Evolutionary conservation across 2,888 invertebrate genomes (phyloP).

Genomic region (Pecten maximus): DNA sequence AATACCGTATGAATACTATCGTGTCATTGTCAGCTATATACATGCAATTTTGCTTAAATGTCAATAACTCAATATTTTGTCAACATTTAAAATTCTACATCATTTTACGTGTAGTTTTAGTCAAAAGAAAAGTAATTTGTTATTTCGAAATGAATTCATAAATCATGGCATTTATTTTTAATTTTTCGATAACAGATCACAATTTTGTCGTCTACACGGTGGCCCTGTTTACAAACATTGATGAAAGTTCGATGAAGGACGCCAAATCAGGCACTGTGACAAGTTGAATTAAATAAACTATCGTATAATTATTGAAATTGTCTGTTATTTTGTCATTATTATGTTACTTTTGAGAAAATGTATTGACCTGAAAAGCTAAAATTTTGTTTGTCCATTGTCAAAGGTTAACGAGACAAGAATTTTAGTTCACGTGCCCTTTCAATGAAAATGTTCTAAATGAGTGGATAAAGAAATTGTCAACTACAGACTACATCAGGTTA

Average conservation of each 20-base stretch:
- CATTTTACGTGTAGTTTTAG: too few species aligned
- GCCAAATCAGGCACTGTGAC: background rate
- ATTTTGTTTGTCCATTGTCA: background rate
- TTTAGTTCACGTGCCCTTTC: background rate
- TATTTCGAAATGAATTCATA: background rate
- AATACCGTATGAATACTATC: too few species aligned
- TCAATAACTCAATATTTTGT: too few species aligned
- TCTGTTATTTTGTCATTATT: slow-evolving; percentile 17
- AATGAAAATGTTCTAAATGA: background rate
- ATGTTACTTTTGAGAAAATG: background rate
- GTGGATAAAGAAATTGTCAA: too few species aligned
- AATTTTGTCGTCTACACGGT: background rate
- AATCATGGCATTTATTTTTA: background rate
- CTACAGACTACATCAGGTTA: too few species aligned
- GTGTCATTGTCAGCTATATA: too few species aligned
- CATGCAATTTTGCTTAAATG: too few species aligned
- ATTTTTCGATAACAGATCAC: background rate
- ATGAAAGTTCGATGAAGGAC: background rate
- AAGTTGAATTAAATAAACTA: background rate
- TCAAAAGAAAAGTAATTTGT: background rate
- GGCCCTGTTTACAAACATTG: background rate
- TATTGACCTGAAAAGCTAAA: background rate
- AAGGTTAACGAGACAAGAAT: background rate
- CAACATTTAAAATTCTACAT: too few species aligned
- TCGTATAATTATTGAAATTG: background rate